Conservation (phyloP, 2,113 vertebrate genomes). For the Progne subis region DNA sequence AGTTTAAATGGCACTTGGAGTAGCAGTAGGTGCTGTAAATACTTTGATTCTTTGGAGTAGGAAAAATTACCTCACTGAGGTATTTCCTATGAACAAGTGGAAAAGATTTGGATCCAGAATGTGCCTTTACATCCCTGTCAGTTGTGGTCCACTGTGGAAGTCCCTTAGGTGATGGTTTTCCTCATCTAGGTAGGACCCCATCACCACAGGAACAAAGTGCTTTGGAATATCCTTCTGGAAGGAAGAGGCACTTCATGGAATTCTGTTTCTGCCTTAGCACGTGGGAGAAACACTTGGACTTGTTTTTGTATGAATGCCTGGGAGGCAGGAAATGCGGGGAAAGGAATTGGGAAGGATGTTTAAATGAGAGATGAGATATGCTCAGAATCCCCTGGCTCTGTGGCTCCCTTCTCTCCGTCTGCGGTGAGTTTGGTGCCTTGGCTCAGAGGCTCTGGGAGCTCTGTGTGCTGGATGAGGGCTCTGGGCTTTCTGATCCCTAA, state of each 20-base stretch:
- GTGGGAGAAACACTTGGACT: not conserved
- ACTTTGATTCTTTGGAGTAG: not conserved
- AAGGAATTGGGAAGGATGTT: not conserved
- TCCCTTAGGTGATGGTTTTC: not conserved
- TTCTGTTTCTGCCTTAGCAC: not conserved
- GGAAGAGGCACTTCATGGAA: not conserved
- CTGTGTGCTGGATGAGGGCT: not conserved
- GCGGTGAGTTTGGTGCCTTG: not conserved
- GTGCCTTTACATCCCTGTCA: not conserved
- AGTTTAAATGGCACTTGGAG: not conserved
- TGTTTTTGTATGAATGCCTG: not conserved
- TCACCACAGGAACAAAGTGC: not conserved
- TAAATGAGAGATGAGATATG: not conserved
- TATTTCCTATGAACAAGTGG: fast-evolving
- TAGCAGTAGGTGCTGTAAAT: not conserved
- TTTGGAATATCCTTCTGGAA: not conserved
- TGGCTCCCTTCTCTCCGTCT: not conserved
- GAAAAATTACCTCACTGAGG: not conserved
- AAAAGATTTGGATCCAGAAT: not conserved
- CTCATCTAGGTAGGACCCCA: not conserved
- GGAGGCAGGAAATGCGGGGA: not conserved
- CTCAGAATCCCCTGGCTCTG: not conserved
- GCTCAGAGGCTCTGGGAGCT: not conserved
- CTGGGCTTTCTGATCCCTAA: not conserved
- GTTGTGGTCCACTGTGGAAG: not conserved